Evolutionary conservation across 2,888 invertebrate genomes (phyloP).

Genomic region (Proisotoma minuta): DNA sequence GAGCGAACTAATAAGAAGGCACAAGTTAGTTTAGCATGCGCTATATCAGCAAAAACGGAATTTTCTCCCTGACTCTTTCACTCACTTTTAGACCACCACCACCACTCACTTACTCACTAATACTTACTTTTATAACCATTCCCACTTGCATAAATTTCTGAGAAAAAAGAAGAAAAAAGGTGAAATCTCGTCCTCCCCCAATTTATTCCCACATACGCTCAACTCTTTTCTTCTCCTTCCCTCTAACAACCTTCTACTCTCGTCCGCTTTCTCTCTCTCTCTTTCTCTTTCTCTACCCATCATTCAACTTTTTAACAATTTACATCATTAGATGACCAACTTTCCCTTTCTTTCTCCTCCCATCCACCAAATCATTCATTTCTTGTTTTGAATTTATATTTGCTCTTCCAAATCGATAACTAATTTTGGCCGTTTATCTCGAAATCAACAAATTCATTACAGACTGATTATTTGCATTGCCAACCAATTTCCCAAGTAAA

Average conservation of each 20-base stretch:
- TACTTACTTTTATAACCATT: conserved; percentile 28
- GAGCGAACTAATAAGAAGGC: conserved; percentile 48
- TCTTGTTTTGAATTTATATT: too few species aligned
- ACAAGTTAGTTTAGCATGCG: conserved; percentile 48
- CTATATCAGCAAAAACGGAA: conserved; percentile 46
- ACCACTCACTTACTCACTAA: conserved; percentile 6
- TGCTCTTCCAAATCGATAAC: not conserved
- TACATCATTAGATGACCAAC: conserved; percentile 13
- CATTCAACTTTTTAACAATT: conserved; percentile 2
- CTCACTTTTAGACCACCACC: not conserved
- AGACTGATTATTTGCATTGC: not conserved
- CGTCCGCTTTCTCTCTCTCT: not conserved
- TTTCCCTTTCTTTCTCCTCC: conserved; percentile 8
- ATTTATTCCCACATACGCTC: conserved; percentile 8
- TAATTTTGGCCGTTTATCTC: not conserved
- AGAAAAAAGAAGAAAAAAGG: too few species aligned
- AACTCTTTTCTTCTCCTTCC: not conserved
- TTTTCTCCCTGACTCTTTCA: conserved; percentile 23
- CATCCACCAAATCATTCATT: too few species aligned
- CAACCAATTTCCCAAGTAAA: not conserved
- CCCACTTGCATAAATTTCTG: conserved; percentile 43
- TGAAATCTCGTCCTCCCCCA: conserved; percentile 25
- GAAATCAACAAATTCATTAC: not conserved
- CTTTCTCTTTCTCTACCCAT: conserved; percentile 11
- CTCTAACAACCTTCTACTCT: not conserved